These are phyloP conservation scores for Epistrophe grossulariae DNA, from an alignment of 2,888 invertebrate species.

Conservation along the genomic window DNA sequence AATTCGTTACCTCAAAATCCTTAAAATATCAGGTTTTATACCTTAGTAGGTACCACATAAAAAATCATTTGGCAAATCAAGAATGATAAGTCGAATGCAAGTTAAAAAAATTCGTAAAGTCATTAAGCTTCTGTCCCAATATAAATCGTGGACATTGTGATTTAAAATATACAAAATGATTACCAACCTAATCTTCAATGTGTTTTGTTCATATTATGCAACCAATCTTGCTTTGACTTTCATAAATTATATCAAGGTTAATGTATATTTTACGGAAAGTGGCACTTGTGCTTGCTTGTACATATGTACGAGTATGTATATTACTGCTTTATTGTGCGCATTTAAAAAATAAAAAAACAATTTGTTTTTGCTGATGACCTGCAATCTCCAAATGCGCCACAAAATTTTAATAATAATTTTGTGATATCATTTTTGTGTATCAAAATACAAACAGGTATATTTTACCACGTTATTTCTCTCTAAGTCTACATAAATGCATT, in stretches of 20 bases:
- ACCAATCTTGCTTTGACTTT: conserved; percentile 10
- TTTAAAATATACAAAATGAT: neutral
- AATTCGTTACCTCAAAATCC: too few relatives aligned
- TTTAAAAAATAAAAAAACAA: neutral
- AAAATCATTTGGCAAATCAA: too few relatives aligned
- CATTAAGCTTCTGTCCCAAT: too few relatives aligned
- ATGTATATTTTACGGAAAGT: conserved; percentile 15
- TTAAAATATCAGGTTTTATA: too few relatives aligned
- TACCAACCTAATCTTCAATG: conserved; percentile 17
- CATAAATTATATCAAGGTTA: conserved; percentile 28
- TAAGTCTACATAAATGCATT: neutral
- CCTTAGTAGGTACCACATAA: too few relatives aligned
- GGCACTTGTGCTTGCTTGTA: neutral
- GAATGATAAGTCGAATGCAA: too few relatives aligned
- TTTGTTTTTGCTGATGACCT: neutral
- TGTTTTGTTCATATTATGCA: conserved; percentile 3
- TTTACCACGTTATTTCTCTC: neutral
- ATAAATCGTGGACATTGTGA: too few relatives aligned
- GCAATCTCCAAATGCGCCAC: neutral
- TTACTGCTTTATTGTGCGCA: conserved; percentile 6
- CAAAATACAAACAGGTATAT: conserved; percentile 3
- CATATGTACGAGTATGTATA: neutral
- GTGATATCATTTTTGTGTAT: conserved; percentile 17
- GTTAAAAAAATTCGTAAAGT: too few relatives aligned
- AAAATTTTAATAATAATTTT: conserved; percentile 3